Conservation (phyloP, 2,113 vertebrate genomes). For the Megaceryle torquata region DNA sequence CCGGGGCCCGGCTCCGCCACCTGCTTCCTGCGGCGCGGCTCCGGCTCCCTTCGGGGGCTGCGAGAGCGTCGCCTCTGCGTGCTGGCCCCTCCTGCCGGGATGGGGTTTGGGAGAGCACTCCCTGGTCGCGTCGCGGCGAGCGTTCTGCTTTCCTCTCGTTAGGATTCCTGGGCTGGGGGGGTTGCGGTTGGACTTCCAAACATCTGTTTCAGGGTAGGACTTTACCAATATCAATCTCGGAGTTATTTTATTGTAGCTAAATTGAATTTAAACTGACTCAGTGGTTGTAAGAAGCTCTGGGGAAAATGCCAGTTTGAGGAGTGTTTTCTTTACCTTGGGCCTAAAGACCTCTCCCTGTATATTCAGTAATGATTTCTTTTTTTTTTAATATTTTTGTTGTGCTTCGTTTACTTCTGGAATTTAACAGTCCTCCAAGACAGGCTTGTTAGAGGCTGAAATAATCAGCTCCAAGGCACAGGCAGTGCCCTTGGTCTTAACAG, state of each 20-base stretch:
- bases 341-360: not conserved
- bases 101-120: not conserved
- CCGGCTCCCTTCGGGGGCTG: not conserved
- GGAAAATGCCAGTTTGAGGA: not conserved
- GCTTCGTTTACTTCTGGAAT: constrained; percentile 5
- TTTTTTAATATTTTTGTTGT: not conserved
- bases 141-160: not conserved
- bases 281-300: not conserved
- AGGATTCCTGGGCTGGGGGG: not conserved
- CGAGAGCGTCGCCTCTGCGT: not conserved
- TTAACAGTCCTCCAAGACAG: not conserved
- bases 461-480: not conserved
- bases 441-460: not conserved
- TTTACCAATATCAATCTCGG: not conserved
- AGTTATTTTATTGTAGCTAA: not conserved
- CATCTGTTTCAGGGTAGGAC: not conserved
- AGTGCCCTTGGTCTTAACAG: constrained; percentile 31
- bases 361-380: not conserved
- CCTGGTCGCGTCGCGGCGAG: not conserved
- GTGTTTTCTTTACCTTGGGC: not conserved
- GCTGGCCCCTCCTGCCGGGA: not conserved
- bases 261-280: not conserved
- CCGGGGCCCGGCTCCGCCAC: not conserved
- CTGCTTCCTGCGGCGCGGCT: not conserved
- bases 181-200: not conserved